Base-by-base conservation (phyloP, 1,140 invertebrate species). In the Pachypeltis micranthus region DNA sequence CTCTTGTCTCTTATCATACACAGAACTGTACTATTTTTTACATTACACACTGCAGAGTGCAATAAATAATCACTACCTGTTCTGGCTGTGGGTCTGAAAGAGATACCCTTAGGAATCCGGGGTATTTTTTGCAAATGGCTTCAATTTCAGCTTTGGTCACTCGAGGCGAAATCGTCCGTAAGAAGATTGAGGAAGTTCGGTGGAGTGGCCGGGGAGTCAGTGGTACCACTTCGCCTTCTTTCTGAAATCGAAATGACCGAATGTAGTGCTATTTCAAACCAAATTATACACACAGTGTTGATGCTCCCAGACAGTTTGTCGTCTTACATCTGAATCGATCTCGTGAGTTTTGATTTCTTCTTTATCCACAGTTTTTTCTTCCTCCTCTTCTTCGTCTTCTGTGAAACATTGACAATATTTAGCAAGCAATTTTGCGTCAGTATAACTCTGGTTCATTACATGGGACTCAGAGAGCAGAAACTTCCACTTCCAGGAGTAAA, bases 131-230 rank as follows among this genome's bases (percentile, higher is more conserved):
- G 74, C 95, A 98, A 78, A 97, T 87, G 85, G 88, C 86, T 81
- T 98, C 95, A 2, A 98, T 88, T 81, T 99, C 96, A 56, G 90
- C 87, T 73, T 96, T 95, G 0, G 93, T 98, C 59, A 98, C 96
- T 1, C 88, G 88, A 0, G 96, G 93, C 0, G 95, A 90, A 28
- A 99, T 79, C 76, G 98, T 98, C 27, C 96, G 80, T 16, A 99
- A 79, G 71, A 98, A 99, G 65, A 99, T 97, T 0, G 95, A 98
- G 21, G 90, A 90, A 1, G 96, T 99, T 74, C 93, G 92, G 72
- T 99, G 96, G 23, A 90, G 74, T 24, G 84, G 84, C 62, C 84
- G 78, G 0, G 81, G 80, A 71, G 87, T 84, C 29, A 80, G 79
- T 69, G 82, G 81, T 55, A 77, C 74, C 2, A 70, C 68, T 59